Conservation (phyloP, 2,888 invertebrate genomes). For the Rotaria socialis region DNA sequence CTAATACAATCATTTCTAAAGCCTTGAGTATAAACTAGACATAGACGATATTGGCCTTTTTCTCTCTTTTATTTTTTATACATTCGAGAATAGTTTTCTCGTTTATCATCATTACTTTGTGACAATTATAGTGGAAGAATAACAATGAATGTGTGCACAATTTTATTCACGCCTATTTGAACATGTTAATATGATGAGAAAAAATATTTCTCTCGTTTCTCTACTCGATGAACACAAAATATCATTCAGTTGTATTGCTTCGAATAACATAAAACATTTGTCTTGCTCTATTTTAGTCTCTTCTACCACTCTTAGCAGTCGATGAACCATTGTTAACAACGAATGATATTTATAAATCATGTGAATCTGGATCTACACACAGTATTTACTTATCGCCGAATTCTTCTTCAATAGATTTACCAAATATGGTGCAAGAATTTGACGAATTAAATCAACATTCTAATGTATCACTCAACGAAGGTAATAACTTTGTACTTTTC, state of each 20-base stretch:
- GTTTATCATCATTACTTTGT: background rate
- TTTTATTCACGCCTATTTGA: background rate
- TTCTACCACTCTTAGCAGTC: background rate
- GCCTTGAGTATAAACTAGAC: background rate
- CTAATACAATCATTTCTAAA: background rate
- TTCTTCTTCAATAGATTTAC: background rate
- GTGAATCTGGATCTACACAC: background rate
- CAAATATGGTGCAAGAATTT: background rate
- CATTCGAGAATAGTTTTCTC: constrained; percentile 1
- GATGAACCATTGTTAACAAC: background rate
- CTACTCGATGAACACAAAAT: background rate
- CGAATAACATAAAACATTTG: too few relatives aligned
- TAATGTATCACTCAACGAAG: background rate
- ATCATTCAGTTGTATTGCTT: too few relatives aligned
- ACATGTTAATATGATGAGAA: background rate
- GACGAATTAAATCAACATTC: background rate
- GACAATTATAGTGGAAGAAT: background rate
- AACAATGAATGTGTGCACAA: background rate
- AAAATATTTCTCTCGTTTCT: background rate
- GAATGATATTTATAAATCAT: background rate
- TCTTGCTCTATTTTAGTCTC: background rate
- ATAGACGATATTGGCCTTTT: background rate
- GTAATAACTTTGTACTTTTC: background rate
- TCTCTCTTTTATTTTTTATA: background rate
- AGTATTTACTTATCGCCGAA: background rate